A percentile compares a stretch with the other conserved stretches of the same genome.
Evolutionary conservation across 1,140 invertebrate species (phyloP).

Genomic region (Apis florea): DNA sequence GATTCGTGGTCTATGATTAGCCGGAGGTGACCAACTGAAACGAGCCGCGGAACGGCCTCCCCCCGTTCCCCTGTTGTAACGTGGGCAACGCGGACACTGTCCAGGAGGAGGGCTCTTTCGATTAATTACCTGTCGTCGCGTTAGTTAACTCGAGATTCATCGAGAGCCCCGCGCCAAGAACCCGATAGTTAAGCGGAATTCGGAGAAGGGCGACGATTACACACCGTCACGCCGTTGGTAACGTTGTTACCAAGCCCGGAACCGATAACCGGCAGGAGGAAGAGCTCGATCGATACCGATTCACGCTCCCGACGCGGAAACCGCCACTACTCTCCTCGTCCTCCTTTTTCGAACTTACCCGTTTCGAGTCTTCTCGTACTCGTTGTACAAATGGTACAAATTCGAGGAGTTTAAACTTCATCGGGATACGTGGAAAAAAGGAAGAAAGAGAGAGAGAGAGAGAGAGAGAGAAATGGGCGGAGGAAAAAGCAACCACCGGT

Average conservation of each 20-base stretch:
- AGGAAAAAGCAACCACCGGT: not conserved
- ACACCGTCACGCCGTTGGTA: conserved; percentile 28
- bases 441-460: no score
- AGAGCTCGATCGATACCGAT: conserved; percentile 32
- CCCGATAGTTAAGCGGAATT: conserved; percentile 64
- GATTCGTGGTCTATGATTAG: conserved; percentile 78
- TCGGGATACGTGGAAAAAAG: no score
- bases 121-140: conserved; percentile 77
- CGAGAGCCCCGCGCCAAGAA: conserved; percentile 61
- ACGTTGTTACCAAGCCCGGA: conserved; percentile 22
- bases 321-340: not conserved
- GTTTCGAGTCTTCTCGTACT: no score
- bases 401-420: not conserved
- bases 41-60: conserved; percentile 49
- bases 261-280: not conserved
- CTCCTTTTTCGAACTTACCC: no score
- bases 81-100: conserved; percentile 36
- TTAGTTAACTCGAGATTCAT: conserved; percentile 79
- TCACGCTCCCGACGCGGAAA: not conserved
- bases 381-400: not conserved
- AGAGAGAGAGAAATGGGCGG: not conserved
- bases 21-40: conserved; percentile 70
- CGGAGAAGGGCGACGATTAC: conserved; percentile 61
- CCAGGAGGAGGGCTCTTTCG: conserved; percentile 74
- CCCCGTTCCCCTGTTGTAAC: conserved; percentile 53